Evolutionary conservation across 2,888 invertebrate species (phyloP).

Genomic region (Epiblema foenella): DNA sequence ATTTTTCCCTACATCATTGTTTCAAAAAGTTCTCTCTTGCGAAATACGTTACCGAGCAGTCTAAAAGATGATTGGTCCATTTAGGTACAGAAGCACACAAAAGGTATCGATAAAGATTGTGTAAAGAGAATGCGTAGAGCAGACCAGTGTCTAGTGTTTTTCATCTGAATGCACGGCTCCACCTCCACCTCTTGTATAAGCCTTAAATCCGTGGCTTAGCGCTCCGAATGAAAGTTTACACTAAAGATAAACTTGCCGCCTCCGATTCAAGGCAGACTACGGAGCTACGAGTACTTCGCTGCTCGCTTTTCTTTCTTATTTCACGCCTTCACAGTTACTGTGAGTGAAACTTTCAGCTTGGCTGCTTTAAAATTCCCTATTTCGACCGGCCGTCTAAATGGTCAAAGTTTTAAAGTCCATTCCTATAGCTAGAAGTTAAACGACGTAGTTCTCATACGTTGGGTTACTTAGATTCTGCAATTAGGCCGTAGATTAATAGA

Average conservation of each 20-base stretch:
- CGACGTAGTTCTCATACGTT: background rate
- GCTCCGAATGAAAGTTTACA: constrained; percentile 74
- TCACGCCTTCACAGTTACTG: constrained; percentile 40
- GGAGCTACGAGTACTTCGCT: constrained; percentile 48
- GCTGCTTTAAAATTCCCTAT: constrained; percentile 23
- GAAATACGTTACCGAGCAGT: no score
- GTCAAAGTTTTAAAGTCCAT: constrained; percentile 18
- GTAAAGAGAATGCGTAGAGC: background rate
- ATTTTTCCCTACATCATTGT: no score
- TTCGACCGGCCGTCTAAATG: constrained; percentile 22
- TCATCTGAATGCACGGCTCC: constrained; percentile 45
- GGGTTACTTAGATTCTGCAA: background rate
- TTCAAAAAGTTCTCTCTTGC: no score
- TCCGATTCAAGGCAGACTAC: constrained; percentile 53
- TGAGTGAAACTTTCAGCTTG: constrained; percentile 29
- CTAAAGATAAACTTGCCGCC: constrained; percentile 67
- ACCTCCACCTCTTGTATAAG: constrained; percentile 56
- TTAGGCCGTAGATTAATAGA: background rate
- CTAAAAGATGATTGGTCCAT: no score
- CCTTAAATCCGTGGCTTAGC: constrained; percentile 63
- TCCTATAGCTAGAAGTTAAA: background rate
- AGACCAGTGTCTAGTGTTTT: constrained; percentile 14
- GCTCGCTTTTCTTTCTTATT: constrained; percentile 43
- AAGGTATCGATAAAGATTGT: background rate
- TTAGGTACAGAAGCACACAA: no score